These are phyloP conservation scores for Typhlichthys eigenmanni DNA, from an alignment of 2,797 vertebrate species.

Conservation along the genomic window DNA sequence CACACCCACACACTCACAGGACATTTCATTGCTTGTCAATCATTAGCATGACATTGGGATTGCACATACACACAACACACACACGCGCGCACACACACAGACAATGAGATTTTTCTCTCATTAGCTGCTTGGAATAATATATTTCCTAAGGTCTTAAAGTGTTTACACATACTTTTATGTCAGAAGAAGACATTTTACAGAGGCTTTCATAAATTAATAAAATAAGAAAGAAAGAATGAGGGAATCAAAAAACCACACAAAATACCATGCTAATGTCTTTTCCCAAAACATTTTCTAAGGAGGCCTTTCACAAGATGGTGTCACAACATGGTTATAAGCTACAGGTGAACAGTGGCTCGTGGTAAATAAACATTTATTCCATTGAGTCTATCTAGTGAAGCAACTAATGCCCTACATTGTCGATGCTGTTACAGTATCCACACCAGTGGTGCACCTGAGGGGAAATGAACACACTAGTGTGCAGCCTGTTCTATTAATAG, in stretches of 20 bases:
- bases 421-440: too few relatives aligned
- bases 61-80: constrained; percentile 3
- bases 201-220: constrained; percentile 34
- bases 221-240: constrained; percentile 18
- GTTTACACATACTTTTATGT: constrained; percentile 44
- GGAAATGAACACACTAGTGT: too few relatives aligned
- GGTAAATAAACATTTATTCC: too few relatives aligned
- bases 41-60: constrained; percentile 9
- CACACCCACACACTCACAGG: not conserved
- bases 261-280: not conserved
- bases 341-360: not conserved
- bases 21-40: not conserved
- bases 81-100: not conserved
- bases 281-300: not conserved
- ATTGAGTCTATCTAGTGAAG: too few relatives aligned
- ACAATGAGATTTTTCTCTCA: constrained; percentile 13
- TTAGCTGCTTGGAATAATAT: constrained; percentile 41
- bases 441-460: too few relatives aligned
- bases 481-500: too few relatives aligned
- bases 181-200: constrained; percentile 32
- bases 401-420: too few relatives aligned
- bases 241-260: constrained; percentile 23
- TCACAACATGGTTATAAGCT: not conserved
- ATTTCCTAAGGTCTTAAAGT: constrained; percentile 47
- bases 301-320: not conserved